These are phyloP conservation scores for Rattus rattus DNA, from an alignment of 2,113 vertebrate species.

Conservation along the genomic window DNA sequence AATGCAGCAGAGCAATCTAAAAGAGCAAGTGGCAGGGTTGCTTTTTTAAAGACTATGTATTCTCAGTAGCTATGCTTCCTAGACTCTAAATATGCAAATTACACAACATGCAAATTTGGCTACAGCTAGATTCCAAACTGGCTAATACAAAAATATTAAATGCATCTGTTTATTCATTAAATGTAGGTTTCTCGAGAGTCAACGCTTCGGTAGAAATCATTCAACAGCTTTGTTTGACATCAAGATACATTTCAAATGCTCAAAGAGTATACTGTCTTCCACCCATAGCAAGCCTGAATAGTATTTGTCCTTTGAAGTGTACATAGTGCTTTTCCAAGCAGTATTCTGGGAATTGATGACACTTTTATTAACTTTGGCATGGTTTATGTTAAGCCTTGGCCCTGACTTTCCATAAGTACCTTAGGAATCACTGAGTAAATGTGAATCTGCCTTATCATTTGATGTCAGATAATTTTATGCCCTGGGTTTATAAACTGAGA, in stretches of 20 bases:
- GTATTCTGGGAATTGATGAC: conserved; percentile 29
- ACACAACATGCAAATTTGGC: conserved; percentile 21
- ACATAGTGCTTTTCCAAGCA: neutral
- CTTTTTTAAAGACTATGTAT: conserved; percentile 29
- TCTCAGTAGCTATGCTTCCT: conserved; percentile 37
- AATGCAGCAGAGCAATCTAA: conserved; percentile 67
- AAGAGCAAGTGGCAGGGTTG: conserved; percentile 67
- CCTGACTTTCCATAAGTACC: conserved; percentile 35
- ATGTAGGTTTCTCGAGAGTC: conserved; percentile 35
- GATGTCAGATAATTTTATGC: conserved; percentile 45
- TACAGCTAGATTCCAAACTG: conserved; percentile 23
- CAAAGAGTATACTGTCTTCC: neutral
- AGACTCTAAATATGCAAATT: conserved; percentile 65
- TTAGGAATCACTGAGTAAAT: conserved; percentile 55
- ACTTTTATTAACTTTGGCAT: conserved; percentile 55
- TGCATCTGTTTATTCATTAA: conserved; percentile 39
- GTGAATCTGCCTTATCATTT: conserved; percentile 36
- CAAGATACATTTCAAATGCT: conserved; percentile 16
- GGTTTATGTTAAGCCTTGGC: conserved; percentile 40
- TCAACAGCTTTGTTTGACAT: conserved; percentile 34
- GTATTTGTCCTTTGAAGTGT: conserved; percentile 39
- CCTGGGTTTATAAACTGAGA: conserved; percentile 53
- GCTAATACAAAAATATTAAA: conserved; percentile 45
- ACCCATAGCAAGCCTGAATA: neutral
- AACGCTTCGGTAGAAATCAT: conserved; percentile 45